These are phyloP conservation scores for Callocephalon fimbriatum DNA, from an alignment of 2,113 vertebrate genomes.

Conservation along the genomic window DNA sequence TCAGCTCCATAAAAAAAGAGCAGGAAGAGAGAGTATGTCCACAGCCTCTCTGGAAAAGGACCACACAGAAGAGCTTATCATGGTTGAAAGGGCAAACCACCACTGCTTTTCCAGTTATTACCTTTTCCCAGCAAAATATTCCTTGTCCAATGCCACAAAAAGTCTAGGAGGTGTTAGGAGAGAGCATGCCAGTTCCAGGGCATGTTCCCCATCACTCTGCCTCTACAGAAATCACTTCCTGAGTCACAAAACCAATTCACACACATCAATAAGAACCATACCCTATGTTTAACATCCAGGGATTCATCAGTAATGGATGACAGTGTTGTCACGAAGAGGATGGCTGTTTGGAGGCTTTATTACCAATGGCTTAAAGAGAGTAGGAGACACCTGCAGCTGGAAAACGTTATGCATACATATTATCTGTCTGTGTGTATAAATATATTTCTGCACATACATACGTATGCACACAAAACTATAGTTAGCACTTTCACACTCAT, in stretches of 20 bases:
- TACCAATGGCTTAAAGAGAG: neutral
- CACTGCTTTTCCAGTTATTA: neutral
- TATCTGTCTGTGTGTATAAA: neutral
- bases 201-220: neutral
- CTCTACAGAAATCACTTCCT: neutral
- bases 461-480: neutral
- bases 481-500: neutral
- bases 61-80: neutral
- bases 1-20: neutral
- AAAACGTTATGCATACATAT: neutral
- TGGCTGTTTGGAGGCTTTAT: neutral
- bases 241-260: neutral
- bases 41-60: neutral
- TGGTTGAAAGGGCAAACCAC: neutral
- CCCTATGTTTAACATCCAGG: neutral
- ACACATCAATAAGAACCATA: neutral
- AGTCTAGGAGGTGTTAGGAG: neutral
- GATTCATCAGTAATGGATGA: neutral
- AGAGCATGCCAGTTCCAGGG: neutral
- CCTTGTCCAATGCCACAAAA: neutral
- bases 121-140: neutral
- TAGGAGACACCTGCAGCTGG: neutral
- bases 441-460: neutral
- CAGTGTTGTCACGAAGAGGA: neutral
- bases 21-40: neutral